Conservation (phyloP, 2,113 vertebrate genomes). For the Dicrurus megarhynchus region DNA sequence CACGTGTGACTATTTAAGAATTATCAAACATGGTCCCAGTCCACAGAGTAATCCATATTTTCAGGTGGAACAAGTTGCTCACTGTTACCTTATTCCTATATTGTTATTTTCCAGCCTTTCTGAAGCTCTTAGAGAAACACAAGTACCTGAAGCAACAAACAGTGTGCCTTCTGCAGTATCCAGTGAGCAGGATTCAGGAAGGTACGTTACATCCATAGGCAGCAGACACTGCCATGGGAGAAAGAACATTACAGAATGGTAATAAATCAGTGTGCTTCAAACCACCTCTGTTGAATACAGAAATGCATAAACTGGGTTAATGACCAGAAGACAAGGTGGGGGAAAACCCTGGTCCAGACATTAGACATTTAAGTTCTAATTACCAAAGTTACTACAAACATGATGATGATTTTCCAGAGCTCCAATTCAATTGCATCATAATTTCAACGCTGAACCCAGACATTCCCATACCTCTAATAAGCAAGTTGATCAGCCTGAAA, state of each 20-base stretch:
- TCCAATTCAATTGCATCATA: background rate
- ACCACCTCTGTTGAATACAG: background rate
- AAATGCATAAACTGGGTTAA: background rate
- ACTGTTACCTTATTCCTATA: background rate
- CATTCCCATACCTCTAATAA: background rate
- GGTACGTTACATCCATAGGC: fast-evolving
- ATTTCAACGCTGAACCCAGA: background rate
- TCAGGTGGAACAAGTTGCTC: background rate
- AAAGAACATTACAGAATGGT: background rate
- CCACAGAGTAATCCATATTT: background rate
- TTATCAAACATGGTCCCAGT: background rate
- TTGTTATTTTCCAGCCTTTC: background rate
- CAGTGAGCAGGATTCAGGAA: background rate
- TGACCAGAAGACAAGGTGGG: background rate
- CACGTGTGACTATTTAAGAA: background rate
- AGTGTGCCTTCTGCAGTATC: background rate
- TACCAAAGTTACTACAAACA: background rate
- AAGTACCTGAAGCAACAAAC: background rate
- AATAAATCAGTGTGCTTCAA: background rate
- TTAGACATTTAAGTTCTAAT: background rate
- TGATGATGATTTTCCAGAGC: background rate
- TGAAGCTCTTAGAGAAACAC: background rate
- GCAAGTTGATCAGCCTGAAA: background rate
- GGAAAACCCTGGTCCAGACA: background rate
- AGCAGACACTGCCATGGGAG: background rate